Conservation (phyloP, 2,797 vertebrate species). For the Trachops cirrhosus region DNA sequence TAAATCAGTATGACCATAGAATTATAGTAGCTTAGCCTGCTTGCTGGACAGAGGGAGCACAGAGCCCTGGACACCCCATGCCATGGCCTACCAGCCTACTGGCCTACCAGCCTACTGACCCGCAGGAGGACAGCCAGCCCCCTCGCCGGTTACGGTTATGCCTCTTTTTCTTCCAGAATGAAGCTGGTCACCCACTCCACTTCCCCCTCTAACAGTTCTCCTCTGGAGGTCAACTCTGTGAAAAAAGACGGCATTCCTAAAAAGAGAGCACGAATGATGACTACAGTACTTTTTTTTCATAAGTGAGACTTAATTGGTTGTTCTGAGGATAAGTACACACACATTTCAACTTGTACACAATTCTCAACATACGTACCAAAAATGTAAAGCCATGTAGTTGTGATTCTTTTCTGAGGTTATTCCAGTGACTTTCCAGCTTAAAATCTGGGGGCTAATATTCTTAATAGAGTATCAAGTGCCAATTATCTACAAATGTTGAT, state of each 20-base stretch:
- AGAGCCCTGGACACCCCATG: neutral
- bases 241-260: conserved; percentile 73
- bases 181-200: conserved; percentile 93
- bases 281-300: neutral
- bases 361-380: no score
- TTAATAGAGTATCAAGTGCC: no score
- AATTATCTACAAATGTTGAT: no score
- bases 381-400: no score
- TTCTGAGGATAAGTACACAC: no score
- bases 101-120: no score
- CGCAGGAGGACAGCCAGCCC: accelerated
- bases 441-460: no score
- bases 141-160: accelerated
- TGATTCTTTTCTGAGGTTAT: no score
- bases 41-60: neutral
- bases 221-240: conserved; percentile 85
- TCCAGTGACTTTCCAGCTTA: no score
- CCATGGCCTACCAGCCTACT: no score
- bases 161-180: neutral
- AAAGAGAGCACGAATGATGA: neutral
- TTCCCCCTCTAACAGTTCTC: conserved; percentile 97
- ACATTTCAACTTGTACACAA: no score
- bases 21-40: neutral
- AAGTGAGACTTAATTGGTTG: no score
- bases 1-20: neutral